These are phyloP conservation scores for Caligus rogercresseyi DNA, from an alignment of 1,140 invertebrate species.

Conservation along the genomic window DNA sequence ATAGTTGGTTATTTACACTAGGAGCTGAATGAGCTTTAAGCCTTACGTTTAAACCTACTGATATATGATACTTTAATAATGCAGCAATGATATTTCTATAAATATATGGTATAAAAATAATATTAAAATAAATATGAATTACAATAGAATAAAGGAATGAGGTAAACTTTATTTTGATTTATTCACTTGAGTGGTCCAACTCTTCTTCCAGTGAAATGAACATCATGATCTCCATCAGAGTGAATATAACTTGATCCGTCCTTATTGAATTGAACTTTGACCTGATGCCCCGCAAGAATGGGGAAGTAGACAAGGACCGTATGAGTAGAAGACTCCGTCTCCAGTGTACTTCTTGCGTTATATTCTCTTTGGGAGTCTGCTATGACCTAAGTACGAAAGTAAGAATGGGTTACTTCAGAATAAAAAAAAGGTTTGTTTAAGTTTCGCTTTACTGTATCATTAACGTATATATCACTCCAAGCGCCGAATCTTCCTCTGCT, in stretches of 20 bases:
- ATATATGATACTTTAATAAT: too few relatives aligned
- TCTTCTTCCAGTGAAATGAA: slow-evolving; percentile 12
- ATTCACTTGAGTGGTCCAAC: neutral
- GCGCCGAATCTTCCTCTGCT: slow-evolving; percentile 9
- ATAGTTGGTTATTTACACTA: too few relatives aligned
- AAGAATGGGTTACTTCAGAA: neutral
- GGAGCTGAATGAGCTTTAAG: too few relatives aligned
- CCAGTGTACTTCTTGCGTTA: neutral
- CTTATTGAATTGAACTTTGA: slow-evolving; percentile 17
- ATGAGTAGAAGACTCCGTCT: slow-evolving; percentile 10
- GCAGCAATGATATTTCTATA: too few relatives aligned
- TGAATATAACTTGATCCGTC: slow-evolving; percentile 15
- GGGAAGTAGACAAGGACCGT: slow-evolving; percentile 6
- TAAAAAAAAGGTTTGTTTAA: neutral
- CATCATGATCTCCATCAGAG: slow-evolving; percentile 15
- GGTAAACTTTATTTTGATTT: too few relatives aligned
- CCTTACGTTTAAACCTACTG: too few relatives aligned
- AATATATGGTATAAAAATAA: too few relatives aligned
- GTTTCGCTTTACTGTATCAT: neutral
- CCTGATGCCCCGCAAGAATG: neutral
- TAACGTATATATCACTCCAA: slow-evolving; percentile 16
- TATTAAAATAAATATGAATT: too few relatives aligned
- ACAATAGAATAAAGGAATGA: too few relatives aligned
- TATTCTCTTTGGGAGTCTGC: slow-evolving; percentile 17
- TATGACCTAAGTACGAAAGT: slow-evolving; percentile 1